These are phyloP conservation scores for Pandemis corylana DNA, from an alignment of 2,888 invertebrate genomes.

Conservation along the genomic window DNA sequence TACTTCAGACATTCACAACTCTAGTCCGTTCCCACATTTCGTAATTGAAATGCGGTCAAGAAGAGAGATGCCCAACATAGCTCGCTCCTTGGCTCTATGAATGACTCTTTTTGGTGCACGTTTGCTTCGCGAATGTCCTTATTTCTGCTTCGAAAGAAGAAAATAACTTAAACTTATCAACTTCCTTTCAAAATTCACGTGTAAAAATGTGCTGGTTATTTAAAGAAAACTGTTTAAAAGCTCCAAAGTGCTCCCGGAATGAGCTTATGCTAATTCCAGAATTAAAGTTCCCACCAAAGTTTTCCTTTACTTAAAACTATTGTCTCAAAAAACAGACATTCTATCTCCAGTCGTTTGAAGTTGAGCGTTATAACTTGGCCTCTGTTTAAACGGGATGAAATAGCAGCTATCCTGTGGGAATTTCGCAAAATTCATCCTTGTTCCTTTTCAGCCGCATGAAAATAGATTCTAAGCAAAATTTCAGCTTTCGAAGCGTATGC, in stretches of 20 bases:
- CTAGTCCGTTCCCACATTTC: too few species aligned
- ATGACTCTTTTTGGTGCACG: too few species aligned
- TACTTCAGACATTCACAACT: too few species aligned
- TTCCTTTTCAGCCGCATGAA: too few species aligned
- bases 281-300: slow-evolving; percentile 41
- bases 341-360: slow-evolving; percentile 32
- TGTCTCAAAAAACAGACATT: slow-evolving; percentile 40
- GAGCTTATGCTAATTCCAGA: slow-evolving; percentile 41
- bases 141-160: too few species aligned
- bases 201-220: not conserved
- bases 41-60: too few species aligned
- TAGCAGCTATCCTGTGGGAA: not conserved
- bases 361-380: slow-evolving; percentile 18
- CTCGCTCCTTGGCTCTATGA: too few species aligned
- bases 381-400: not conserved
- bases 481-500: too few species aligned
- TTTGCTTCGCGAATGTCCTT: too few species aligned
- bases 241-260: slow-evolving; percentile 36
- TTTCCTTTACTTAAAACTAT: slow-evolving; percentile 41
- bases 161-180: not conserved
- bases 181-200: not conserved
- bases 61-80: too few species aligned
- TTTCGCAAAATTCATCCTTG: too few species aligned
- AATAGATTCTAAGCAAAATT: too few species aligned
- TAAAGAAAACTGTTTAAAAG: slow-evolving; percentile 38